phyloP scores from a whole-genome alignment of 2,113 vertebrate genomes.

The Riparia riparia region DNA sequence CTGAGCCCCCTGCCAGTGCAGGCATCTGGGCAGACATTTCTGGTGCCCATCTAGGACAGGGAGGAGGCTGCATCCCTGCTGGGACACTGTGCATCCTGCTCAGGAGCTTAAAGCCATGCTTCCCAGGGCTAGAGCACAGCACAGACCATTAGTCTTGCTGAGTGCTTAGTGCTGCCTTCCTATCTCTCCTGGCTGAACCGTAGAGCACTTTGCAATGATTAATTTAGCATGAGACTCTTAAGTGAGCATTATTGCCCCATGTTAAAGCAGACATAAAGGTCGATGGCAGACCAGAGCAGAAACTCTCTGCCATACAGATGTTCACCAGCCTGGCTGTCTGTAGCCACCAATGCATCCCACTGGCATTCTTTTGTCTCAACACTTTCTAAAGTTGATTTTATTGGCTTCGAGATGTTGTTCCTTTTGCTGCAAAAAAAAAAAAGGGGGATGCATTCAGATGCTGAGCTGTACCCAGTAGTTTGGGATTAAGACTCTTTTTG shows the following conservation, averaged over 20 bases:
- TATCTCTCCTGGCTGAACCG: neutral
- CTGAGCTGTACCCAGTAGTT: neutral
- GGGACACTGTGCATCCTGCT: neutral
- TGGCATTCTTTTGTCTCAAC: neutral
- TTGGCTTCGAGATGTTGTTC: neutral
- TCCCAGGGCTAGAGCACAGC: neutral
- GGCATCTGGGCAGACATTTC: neutral
- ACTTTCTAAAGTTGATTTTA: neutral
- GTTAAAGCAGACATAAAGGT: slow-evolving; percentile 22
- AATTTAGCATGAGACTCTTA: slow-evolving; percentile 11
- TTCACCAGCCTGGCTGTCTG: neutral
- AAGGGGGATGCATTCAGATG: neutral
- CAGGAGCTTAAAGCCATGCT: neutral
- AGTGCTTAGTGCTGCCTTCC: neutral
- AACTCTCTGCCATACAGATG: neutral
- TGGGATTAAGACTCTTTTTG: neutral
- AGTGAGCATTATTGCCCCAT: neutral
- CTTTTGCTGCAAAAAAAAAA: neutral
- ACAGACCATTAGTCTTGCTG: neutral
- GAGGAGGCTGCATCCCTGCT: neutral
- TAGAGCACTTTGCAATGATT: slow-evolving; percentile 10
- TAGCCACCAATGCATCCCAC: rapidly evolving
- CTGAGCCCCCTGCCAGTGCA: neutral
- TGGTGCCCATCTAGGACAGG: neutral
- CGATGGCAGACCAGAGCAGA: neutral